Evolutionary conservation across 2,888 invertebrate genomes (phyloP).

Genomic region (Bursaphelenchus okinawaensis): DNA sequence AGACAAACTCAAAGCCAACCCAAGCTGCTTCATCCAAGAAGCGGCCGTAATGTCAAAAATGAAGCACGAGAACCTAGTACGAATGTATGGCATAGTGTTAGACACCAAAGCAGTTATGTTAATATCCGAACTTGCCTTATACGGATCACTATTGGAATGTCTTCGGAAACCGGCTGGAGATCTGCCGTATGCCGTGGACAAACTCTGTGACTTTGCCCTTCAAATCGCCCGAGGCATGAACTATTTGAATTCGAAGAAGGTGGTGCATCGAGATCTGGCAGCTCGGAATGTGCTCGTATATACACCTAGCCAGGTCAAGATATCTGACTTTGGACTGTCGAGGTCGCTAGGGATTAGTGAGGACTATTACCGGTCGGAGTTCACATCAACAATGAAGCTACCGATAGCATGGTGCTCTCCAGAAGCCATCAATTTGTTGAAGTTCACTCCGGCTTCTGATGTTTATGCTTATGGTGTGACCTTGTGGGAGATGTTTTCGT

Average conservation of each 20-base stretch:
- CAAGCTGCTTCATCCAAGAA: conserved; percentile 77
- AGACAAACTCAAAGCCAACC: conserved; percentile 89
- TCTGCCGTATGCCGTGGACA: conserved; percentile 82
- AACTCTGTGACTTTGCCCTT: conserved; percentile 81
- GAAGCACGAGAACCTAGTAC: conserved; percentile 90
- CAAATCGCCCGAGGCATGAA: conserved; percentile 78
- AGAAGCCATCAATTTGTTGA: conserved; percentile 88
- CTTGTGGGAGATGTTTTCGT: conserved; percentile 99
- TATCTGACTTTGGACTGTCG: conserved; percentile 93
- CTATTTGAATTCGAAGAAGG: conserved; percentile 86
- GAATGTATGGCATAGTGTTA: conserved; percentile 92
- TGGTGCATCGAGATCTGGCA: conserved; percentile 94
- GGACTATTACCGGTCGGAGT: conserved; percentile 97
- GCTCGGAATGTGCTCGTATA: conserved; percentile 96
- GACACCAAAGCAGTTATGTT: conserved; percentile 78
- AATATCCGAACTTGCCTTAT: conserved; percentile 84
- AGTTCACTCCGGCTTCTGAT: conserved; percentile 92
- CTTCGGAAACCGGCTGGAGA: conserved; percentile 84
- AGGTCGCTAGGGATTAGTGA: conserved; percentile 92
- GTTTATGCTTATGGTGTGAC: conserved; percentile 97
- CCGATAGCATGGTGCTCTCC: conserved; percentile 99
- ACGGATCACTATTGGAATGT: conserved; percentile 88
- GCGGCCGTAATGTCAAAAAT: conserved; percentile 97
- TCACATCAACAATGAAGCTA: conserved; percentile 88
- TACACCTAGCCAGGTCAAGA: conserved; percentile 82